Base-by-base conservation (phyloP, 2,797 vertebrate species). In the Hoplostethus atlanticus region DNA sequence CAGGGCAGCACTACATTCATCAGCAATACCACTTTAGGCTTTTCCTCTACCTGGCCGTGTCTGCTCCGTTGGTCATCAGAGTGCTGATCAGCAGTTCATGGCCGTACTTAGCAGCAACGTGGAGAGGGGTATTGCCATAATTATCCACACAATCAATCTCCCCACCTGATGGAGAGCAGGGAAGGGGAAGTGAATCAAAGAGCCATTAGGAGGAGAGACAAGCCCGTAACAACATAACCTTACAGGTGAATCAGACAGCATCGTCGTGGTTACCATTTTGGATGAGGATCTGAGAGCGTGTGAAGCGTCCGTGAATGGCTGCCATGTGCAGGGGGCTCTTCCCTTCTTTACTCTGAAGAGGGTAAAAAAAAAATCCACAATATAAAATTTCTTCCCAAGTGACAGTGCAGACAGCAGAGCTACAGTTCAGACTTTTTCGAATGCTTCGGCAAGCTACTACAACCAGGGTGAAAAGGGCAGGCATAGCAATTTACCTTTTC, bases 271-370 rank as follows among this genome's bases (percentile, higher is more conserved):
- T 95, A 99, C 98, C 97, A 0, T 99, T 99, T 91, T 99, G 97
- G 85, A 99, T 98, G 87, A 99, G 97, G 93, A 98, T 98, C 93
- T 99, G 97, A 44, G 97, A 99, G 77, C 96, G 96, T 3, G 97
- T 99, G 93, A 98, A 98, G 76, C 97, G 96, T 83, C 98, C 98
- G 2, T 98, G 97, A 86, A 98, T 97, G 85, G 98, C 97, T 72
- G 97, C 97, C 97, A 99, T 98, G 93, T 99, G 97, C 94, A 99
- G 86, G 66, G 98, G 98, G 89, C 97, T 99, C 92, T 98, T 98
- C 88, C 97, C 98, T 94, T 97, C 96, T 95, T 97, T 97, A 88
- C 96, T 97, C 97, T 99, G 89, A 28, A 54, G 30, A 59, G 65
- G 80, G 57, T 10, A 30, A 71, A 12, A 62, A 40, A 84, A 1